A percentile compares a stretch with the other conserved stretches of the same genome.
These are phyloP conservation scores for Labeo calbasu DNA, from an alignment of 2,797 vertebrate genomes.

Conservation along the genomic window DNA sequence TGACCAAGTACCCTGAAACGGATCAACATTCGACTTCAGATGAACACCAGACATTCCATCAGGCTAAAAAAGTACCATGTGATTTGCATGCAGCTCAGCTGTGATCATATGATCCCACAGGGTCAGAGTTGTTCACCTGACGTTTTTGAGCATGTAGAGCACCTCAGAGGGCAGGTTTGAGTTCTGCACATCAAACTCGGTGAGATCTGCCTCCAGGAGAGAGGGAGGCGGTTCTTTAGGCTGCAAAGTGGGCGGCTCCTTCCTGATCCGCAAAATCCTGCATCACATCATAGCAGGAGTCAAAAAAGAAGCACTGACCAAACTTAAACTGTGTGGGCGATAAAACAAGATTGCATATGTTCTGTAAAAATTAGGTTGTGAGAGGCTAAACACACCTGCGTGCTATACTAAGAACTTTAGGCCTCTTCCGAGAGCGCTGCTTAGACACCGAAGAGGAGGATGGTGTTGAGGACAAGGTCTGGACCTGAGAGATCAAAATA, in stretches of 20 bases:
- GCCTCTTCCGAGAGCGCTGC: slow-evolving; percentile 84
- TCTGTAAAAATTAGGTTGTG: not conserved
- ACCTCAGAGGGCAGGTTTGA: slow-evolving; percentile 94
- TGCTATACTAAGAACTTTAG: slow-evolving; percentile 90
- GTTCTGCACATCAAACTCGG: slow-evolving; percentile 94
- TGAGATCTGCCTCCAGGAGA: slow-evolving; percentile 92
- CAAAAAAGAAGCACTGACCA: not conserved
- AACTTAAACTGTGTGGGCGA: slow-evolving; percentile 4
- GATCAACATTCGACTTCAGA: slow-evolving; percentile 2
- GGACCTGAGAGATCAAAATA: slow-evolving; percentile 78
- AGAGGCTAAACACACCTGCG: slow-evolving; percentile 81
- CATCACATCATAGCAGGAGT: slow-evolving; percentile 5
- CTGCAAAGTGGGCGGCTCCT: slow-evolving; percentile 91
- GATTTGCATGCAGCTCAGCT: not conserved
- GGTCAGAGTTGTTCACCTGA: slow-evolving; percentile 76
- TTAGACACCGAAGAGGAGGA: slow-evolving; percentile 78
- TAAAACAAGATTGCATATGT: not conserved
- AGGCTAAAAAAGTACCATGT: not conserved
- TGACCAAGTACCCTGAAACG: slow-evolving; percentile 90
- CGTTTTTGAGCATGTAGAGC: slow-evolving; percentile 98
- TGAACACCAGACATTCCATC: not conserved
- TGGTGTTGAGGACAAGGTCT: slow-evolving; percentile 84
- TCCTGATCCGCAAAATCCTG: slow-evolving; percentile 91
- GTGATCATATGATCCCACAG: not conserved
- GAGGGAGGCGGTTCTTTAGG: slow-evolving; percentile 94